These are phyloP conservation scores for Alces alces DNA, from an alignment of 2,113 vertebrate species.

Conservation along the genomic window DNA sequence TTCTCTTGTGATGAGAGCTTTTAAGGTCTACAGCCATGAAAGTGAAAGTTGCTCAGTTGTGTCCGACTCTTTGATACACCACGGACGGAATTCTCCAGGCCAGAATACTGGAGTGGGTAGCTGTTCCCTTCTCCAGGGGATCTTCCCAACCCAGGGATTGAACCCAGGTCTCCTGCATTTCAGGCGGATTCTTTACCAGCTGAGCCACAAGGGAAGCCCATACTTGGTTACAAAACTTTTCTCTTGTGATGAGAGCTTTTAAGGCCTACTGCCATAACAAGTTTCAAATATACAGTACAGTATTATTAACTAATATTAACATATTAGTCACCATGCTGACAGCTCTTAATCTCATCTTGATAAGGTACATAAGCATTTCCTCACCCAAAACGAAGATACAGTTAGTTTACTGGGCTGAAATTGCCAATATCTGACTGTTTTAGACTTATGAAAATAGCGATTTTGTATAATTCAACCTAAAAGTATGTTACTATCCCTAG, in stretches of 20 bases:
- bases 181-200: not conserved
- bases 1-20: not conserved
- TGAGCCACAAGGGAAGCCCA: not conserved
- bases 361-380: not conserved
- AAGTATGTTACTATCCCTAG: not conserved
- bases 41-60: not conserved
- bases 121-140: not conserved
- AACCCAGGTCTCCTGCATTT: not conserved
- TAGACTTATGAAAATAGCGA: not conserved
- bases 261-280: not conserved
- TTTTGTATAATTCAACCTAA: not conserved
- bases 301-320: not conserved
- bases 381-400: not conserved
- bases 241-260: not conserved
- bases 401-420: not conserved
- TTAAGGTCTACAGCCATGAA: not conserved
- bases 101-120: not conserved
- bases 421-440: not conserved
- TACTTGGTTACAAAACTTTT: not conserved
- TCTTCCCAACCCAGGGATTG: not conserved
- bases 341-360: not conserved
- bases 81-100: not conserved
- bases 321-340: not conserved
- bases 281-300: not conserved
- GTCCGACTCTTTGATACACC: not conserved